A percentile compares a stretch with the other conserved stretches of the same genome.
Conservation (phyloP, 1,140 invertebrate genomes). For the Tetraneura akinire region DNA sequence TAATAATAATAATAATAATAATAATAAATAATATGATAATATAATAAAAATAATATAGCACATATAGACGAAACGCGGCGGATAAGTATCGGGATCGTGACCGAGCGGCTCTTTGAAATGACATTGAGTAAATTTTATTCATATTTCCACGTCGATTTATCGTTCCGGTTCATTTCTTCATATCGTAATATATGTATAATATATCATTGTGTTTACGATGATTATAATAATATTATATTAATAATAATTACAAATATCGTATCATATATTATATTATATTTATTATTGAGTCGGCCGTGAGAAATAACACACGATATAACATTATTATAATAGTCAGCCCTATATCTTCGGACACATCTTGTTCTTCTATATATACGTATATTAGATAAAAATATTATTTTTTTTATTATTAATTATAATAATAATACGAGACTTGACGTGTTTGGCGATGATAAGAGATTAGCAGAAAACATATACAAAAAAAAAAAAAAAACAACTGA, state of each 20-base stretch:
- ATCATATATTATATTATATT: no score
- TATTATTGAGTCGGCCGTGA: background rate
- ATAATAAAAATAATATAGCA: background rate
- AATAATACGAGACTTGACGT: no score
- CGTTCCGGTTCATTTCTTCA: constrained; percentile 1
- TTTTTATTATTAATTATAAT: no score
- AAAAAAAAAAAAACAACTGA: no score
- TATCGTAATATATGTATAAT: background rate
- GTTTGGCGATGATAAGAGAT: no score
- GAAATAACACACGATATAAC: constrained; percentile 20
- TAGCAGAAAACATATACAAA: no score
- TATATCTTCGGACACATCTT: background rate
- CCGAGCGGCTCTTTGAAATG: constrained; percentile 48
- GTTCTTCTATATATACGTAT: no score
- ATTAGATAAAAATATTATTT: no score
- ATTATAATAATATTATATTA: background rate
- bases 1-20: background rate
- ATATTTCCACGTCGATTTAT: background rate
- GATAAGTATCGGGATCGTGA: constrained; percentile 43
- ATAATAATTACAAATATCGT: no score
- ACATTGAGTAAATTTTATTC: constrained; percentile 49
- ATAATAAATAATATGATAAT: no score
- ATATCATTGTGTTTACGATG: no score
- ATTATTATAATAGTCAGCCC: no score
- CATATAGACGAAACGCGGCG: background rate